A percentile compares a stretch with the other conserved stretches of the same genome.
Conservation (phyloP, 2,113 vertebrate genomes). For the Myocastor coypus region DNA sequence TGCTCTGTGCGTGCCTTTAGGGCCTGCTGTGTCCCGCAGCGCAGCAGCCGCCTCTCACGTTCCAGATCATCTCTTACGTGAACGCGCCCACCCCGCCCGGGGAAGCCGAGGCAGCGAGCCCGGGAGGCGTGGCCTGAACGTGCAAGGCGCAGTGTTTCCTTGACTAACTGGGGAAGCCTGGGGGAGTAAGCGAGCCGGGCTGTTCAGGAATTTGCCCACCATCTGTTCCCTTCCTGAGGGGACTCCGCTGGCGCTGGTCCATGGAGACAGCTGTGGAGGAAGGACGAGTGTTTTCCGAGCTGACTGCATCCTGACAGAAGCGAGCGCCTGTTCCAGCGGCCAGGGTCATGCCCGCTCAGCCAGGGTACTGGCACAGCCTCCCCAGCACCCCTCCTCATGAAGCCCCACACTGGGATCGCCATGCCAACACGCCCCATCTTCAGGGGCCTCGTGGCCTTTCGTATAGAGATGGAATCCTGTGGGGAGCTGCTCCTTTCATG, state of each 20-base stretch:
- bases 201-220: conserved; percentile 40
- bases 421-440: rapidly evolving
- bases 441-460: background rate
- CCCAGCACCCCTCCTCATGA: background rate
- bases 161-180: background rate
- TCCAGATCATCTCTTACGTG: background rate
- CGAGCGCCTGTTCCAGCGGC: background rate
- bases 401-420: background rate
- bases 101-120: background rate
- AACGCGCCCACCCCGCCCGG: rapidly evolving
- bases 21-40: background rate
- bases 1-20: rapidly evolving
- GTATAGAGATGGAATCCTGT: background rate
- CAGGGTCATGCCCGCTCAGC: background rate
- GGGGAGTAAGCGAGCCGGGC: background rate
- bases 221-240: conserved; percentile 34
- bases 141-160: background rate
- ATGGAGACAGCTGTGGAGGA: background rate
- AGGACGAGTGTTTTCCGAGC: background rate
- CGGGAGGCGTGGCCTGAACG: background rate
- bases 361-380: rapidly evolving
- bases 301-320: background rate
- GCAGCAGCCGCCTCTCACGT: background rate
- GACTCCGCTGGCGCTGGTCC: background rate
- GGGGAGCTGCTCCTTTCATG: background rate